Base-by-base conservation (phyloP, 2,888 invertebrate genomes). In the Zygothrica quintamaculata region DNA sequence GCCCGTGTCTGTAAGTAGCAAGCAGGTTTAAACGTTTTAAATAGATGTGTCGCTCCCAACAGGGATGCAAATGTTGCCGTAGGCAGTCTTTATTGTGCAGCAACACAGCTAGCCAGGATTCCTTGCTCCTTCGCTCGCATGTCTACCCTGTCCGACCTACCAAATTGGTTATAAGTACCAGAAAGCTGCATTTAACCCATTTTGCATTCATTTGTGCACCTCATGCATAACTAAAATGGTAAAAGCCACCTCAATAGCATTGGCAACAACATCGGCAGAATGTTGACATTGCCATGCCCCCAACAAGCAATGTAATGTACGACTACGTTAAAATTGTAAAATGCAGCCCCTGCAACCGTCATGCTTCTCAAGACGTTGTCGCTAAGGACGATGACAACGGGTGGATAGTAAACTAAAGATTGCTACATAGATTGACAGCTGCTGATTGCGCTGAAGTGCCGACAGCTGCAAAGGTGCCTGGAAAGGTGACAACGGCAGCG, bases 391-490 rank as follows among this genome's bases (percentile, higher is more conserved):
- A 52, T 46, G 64, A 56, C 75, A 66, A 42, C 58, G 40, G 57
- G 53, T 48, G 58, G 70, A 65, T 76, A 70, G 64, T 65, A 74
- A 77, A 58, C 74, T 67, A 59, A 70, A 87, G 82, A 87, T 81
- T 82, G 85, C 81, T 59, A 68, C 74, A 81, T 60, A 81, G 82
- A 82, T 82, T 82, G 85, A 82, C 82, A 84, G 61, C 62, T 76
- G 78, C 78, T 82, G 82, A 82, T 82, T 82, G 85, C 78, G 60
- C 69, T 44, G 44, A 52, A 52, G 69, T 61, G 48, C 59, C 57
- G 55, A 58, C 67, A 64, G 55, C 60, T 62, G 70, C 39, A 43
- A 47, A 64, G 57, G 62, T 65, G 43, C 33, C 33, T 50, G 16
- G 16, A 55, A 59, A 58, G 48, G 47, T 59, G 66, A 60, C 39